Percentiles rank a stretch among this genome's conserved stretches.
Evolutionary conservation across 2,888 invertebrate species (phyloP).

Genomic region (Allolobophora icterica): DNA sequence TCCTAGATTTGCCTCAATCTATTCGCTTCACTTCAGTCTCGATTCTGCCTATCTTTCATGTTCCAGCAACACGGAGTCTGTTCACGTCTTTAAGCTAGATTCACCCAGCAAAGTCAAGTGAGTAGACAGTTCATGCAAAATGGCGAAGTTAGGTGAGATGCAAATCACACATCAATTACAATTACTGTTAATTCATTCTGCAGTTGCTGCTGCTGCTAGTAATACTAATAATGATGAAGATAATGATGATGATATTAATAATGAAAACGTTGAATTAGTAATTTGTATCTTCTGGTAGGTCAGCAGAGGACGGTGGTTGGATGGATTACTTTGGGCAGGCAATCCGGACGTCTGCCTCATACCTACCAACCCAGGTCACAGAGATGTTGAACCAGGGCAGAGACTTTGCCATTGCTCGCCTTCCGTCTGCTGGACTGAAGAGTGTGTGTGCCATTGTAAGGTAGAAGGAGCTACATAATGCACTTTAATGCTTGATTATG

Average conservation of each 20-base stretch:
- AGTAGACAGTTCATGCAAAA: background rate
- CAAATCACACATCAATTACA: background rate
- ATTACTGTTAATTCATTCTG: background rate
- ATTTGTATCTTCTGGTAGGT: background rate
- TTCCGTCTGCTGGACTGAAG: conserved; percentile 34
- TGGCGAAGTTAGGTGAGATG: background rate
- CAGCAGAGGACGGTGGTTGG: conserved; percentile 33
- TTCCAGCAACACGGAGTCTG: conserved; percentile 41
- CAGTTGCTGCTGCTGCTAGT: background rate
- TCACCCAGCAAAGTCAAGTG: background rate
- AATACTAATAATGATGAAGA: background rate
- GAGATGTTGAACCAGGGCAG: conserved; percentile 39
- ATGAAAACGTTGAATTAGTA: background rate
- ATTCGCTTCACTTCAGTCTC: conserved; percentile 37
- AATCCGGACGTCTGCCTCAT: conserved; percentile 32
- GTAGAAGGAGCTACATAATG: conserved; percentile 30
- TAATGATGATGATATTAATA: background rate
- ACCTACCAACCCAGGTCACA: conserved; percentile 37
- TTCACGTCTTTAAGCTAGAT: conserved; percentile 39
- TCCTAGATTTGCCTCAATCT: conserved; percentile 32
- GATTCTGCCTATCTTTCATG: conserved; percentile 34
- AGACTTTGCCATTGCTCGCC: conserved; percentile 38
- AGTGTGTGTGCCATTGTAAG: conserved; percentile 35
- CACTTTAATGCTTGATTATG: too few species aligned
- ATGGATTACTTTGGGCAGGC: conserved; percentile 39